phyloP scores from a whole-genome alignment of 2,888 invertebrate species.

The Chironomus tentans region DNA sequence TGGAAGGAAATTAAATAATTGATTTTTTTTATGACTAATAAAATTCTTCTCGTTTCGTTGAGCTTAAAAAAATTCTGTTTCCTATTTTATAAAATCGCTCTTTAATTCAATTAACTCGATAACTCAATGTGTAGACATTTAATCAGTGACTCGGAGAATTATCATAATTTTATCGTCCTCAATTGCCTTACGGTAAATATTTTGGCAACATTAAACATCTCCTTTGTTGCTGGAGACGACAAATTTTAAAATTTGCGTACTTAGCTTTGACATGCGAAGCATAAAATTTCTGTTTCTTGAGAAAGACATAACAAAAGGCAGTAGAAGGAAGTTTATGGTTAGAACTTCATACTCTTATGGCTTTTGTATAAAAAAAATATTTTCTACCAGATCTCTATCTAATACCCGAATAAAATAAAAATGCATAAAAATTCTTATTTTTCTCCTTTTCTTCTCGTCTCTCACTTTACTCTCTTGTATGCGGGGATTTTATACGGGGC shows the following conservation, averaged over 20 bases:
- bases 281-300: slow-evolving; percentile 1
- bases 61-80: not conserved
- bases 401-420: not conserved
- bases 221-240: not conserved
- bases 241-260: not conserved
- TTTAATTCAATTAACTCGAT: slow-evolving; percentile 3
- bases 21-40: slow-evolving; percentile 18
- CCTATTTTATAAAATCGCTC: not conserved
- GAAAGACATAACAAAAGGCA: not conserved
- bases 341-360: not conserved
- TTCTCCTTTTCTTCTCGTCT: not conserved
- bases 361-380: not conserved
- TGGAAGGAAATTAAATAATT: slow-evolving; percentile 21
- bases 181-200: not conserved
- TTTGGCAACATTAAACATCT: not conserved
- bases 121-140: not conserved
- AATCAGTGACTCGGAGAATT: not conserved
- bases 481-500: not conserved
- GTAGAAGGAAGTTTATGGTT: not conserved
- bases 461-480: not conserved
- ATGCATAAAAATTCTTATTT: not conserved
- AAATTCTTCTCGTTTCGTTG: not conserved
- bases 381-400: not conserved
- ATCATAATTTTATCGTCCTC: not conserved
- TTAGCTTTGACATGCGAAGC: slow-evolving; percentile 17